Conservation (phyloP, 92 coral and sea anemone genomes). For the Anthopleura xanthogrammica region DNA sequence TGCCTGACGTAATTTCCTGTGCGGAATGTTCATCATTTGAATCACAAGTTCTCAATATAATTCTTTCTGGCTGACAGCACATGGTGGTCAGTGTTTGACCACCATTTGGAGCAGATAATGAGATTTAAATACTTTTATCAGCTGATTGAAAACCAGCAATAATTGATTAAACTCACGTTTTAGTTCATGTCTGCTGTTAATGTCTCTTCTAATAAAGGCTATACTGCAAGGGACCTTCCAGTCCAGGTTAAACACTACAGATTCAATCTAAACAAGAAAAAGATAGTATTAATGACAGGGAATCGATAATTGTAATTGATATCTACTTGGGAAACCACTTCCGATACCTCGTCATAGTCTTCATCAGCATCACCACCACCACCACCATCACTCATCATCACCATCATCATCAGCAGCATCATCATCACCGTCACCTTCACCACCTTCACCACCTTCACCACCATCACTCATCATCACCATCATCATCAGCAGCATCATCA, state of each 20-base stretch:
- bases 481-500: background rate
- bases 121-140: too few species aligned
- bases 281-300: too few species aligned
- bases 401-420: background rate
- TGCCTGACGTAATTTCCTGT: too few species aligned
- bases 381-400: too few species aligned
- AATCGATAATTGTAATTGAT: background rate
- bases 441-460: background rate
- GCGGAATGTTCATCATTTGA: too few species aligned
- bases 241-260: slow-evolving; percentile 74
- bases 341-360: too few species aligned
- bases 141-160: background rate
- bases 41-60: too few species aligned
- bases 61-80: too few species aligned
- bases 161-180: slow-evolving; percentile 46
- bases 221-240: slow-evolving; percentile 95
- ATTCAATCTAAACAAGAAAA: slow-evolving; percentile 65
- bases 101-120: too few species aligned
- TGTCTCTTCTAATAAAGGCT: slow-evolving; percentile 72
- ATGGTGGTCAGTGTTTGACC: too few species aligned
- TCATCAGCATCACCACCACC: background rate
- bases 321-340: too few species aligned
- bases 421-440: background rate
- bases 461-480: too few species aligned
- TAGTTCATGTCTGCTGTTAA: slow-evolving; percentile 73